Evolutionary conservation across 2,888 invertebrate genomes (phyloP).

Genomic region (Ochlodes sylvanus): DNA sequence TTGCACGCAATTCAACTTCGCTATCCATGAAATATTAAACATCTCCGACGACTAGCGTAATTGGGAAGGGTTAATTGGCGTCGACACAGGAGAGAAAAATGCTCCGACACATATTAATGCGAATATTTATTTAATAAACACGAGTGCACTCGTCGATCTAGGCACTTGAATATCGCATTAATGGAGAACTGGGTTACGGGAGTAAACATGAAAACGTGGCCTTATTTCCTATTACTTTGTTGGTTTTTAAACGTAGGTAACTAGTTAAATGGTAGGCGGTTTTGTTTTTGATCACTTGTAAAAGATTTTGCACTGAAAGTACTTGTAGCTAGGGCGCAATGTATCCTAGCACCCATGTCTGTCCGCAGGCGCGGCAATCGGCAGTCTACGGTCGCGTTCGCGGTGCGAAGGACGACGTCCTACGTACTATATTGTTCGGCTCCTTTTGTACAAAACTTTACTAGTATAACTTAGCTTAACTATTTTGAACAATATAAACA

Average conservation of each 20-base stretch:
- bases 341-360: constrained; percentile 1
- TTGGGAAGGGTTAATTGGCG: constrained; percentile 27
- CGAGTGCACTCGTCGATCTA: background rate
- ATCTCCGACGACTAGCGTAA: constrained; percentile 23
- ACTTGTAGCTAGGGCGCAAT: constrained; percentile 14
- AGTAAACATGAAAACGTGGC: background rate
- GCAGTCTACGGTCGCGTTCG: constrained; percentile 25
- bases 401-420: constrained; percentile 21
- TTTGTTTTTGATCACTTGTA: constrained; percentile 8
- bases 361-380: constrained; percentile 29
- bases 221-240: background rate
- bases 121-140: constrained; percentile 19
- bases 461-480: background rate
- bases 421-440: background rate
- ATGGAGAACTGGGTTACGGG: constrained; percentile 6
- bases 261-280: background rate
- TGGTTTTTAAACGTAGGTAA: background rate
- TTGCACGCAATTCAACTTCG: background rate
- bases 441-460: constrained; percentile 3
- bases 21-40: constrained; percentile 21
- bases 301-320: constrained; percentile 6
- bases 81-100: constrained; percentile 2
- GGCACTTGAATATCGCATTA: constrained; percentile 14
- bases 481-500: background rate
- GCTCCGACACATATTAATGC: background rate